Conservation (phyloP, 2,113 vertebrate genomes). For the Brachyhypopomus gauderio region DNA sequence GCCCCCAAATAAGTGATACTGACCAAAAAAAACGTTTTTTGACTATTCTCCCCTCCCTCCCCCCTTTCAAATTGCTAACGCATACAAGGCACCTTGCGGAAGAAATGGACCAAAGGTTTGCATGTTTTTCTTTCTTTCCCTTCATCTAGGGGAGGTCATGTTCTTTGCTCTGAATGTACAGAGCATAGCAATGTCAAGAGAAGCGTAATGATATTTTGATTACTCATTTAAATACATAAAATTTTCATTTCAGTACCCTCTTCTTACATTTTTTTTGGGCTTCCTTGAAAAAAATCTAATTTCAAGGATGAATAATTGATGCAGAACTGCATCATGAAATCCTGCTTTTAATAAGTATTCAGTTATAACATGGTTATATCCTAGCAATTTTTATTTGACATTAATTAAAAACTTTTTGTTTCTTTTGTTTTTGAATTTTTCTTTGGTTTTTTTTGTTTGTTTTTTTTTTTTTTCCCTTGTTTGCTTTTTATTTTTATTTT, state of each 20-base stretch:
- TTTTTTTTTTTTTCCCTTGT: neutral
- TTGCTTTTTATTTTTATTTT: constrained; percentile 80
- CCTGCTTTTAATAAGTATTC: neutral
- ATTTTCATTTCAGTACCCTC: neutral
- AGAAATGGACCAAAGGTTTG: constrained; percentile 64
- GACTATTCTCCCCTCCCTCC: constrained; percentile 71
- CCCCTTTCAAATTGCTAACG: constrained; percentile 82
- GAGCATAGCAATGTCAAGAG: neutral
- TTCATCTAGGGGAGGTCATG: neutral
- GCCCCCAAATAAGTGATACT: constrained; percentile 73
- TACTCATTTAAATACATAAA: neutral
- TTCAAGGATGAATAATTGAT: neutral
- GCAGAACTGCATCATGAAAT: neutral
- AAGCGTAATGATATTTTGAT: neutral
- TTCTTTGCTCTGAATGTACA: neutral
- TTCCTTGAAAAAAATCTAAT: neutral
- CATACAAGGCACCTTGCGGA: constrained; percentile 68
- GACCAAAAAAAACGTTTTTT: constrained; percentile 84
- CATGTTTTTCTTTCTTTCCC: constrained; percentile 39
- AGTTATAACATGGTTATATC: no score
- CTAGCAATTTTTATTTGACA: no score
- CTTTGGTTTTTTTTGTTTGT: neutral
- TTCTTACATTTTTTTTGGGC: neutral
- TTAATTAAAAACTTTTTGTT: neutral
- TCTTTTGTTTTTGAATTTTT: neutral